Conservation (phyloP, 2,797 vertebrate species). For the Knipowitschia caucasica region DNA sequence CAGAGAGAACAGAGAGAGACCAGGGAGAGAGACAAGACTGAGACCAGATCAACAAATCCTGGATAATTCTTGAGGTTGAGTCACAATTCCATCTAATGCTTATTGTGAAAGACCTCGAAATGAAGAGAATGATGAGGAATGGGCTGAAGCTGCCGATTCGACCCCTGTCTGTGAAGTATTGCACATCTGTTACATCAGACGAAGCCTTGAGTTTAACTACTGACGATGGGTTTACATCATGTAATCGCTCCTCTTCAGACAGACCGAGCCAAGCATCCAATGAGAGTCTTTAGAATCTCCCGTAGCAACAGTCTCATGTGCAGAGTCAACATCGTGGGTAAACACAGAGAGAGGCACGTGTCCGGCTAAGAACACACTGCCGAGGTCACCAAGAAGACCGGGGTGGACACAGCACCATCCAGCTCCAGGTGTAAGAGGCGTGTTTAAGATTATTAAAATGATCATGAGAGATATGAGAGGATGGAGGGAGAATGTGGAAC, state of each 20-base stretch:
- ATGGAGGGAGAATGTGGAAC: no score
- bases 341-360: slow-evolving; percentile 2
- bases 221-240: slow-evolving; percentile 1
- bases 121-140: neutral
- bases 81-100: no score
- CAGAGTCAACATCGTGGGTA: neutral
- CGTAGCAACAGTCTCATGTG: slow-evolving; percentile 3
- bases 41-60: no score
- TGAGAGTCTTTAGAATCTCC: neutral
- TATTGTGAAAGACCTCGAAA: no score
- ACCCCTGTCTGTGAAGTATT: slow-evolving; percentile 3
- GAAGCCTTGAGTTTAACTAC: neutral
- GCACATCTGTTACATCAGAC: slow-evolving; percentile 1
- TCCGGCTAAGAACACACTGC: slow-evolving; percentile 1
- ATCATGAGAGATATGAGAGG: no score
- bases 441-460: no score
- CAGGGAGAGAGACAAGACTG: no score
- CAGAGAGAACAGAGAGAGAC: no score
- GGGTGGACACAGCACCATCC: neutral
- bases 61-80: no score
- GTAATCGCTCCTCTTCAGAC: neutral
- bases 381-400: neutral
- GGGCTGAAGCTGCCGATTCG: neutral
- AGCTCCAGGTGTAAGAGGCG: no score
- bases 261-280: slow-evolving; percentile 1